Percentiles rank a stretch among this genome's conserved stretches.
phyloP scores from a whole-genome alignment of 2,113 vertebrate genomes.

The Apeltes quadracus region DNA sequence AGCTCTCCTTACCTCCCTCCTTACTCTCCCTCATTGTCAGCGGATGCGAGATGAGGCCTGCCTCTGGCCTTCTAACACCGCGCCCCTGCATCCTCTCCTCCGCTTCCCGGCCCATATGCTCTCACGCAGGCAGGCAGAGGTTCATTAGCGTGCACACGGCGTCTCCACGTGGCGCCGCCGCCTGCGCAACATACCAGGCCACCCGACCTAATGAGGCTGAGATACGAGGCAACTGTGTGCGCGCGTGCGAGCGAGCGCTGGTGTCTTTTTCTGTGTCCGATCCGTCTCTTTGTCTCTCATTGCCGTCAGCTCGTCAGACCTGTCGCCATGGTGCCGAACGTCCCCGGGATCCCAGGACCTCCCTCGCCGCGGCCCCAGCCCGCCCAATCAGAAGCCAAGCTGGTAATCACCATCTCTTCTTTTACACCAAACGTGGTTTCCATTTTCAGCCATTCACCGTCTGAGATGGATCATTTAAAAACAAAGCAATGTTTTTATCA shows the following conservation, averaged over 20 bases:
- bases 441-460: conserved; percentile 37
- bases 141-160: conserved; percentile 77
- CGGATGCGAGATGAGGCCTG: conserved; percentile 54
- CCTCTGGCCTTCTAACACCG: conserved; percentile 62
- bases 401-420: conserved; percentile 82
- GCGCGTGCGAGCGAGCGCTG: conserved; percentile 7
- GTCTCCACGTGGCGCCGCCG: conserved; percentile 78
- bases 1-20: conserved; percentile 23
- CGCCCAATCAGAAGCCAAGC: conserved; percentile 97
- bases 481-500: conserved; percentile 20
- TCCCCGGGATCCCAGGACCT: conserved; percentile 98
- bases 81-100: conserved; percentile 69
- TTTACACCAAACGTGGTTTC: conserved; percentile 45
- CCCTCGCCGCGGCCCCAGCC: conserved; percentile 88
- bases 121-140: conserved; percentile 73
- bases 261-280: conserved; percentile 61
- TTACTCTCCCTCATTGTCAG: conserved; percentile 58
- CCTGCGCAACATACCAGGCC: conserved; percentile 80
- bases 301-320: conserved; percentile 94
- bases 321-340: conserved; percentile 98
- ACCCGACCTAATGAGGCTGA: conserved; percentile 83
- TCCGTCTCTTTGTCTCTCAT: conserved; percentile 76
- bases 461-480: conserved; percentile 36
- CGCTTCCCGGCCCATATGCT: conserved; percentile 75
- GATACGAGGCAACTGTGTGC: conserved; percentile 73